A percentile compares a stretch with the other conserved stretches of the same genome.
These are phyloP conservation scores for Poecilia gillii DNA, from an alignment of 2,797 vertebrate species.

Conservation along the genomic window DNA sequence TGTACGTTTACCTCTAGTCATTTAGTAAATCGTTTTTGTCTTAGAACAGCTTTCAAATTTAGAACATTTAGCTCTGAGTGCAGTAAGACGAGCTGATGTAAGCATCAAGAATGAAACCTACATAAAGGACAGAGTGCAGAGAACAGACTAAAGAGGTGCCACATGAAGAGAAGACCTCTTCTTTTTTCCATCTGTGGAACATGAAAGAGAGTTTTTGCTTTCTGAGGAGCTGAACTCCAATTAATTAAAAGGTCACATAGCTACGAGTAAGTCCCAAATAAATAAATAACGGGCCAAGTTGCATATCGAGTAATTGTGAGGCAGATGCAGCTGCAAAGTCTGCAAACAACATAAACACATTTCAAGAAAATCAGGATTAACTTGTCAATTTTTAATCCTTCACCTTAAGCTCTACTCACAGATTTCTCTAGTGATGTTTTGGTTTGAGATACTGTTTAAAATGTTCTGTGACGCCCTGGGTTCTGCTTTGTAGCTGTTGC, in stretches of 20 bases:
- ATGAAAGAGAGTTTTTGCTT: background rate
- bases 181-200: conserved; percentile 8
- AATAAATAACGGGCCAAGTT: conserved; percentile 3
- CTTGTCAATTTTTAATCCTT: background rate
- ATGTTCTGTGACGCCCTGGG: background rate
- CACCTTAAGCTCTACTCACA: background rate
- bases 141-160: background rate
- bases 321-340: background rate
- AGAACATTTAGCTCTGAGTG: background rate
- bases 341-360: background rate
- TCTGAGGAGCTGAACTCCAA: background rate
- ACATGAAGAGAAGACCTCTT: background rate
- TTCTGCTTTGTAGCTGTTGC: background rate
- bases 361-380: background rate
- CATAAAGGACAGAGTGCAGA: background rate
- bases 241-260: background rate
- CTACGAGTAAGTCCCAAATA: conserved; percentile 14
- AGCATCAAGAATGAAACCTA: background rate
- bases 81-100: background rate
- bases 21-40: background rate
- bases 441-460: background rate
- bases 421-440: background rate
- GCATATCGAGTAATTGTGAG: conserved; percentile 15
- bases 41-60: background rate
- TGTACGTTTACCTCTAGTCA: background rate